Evolutionary conservation across 2,888 invertebrate genomes (phyloP).

Genomic region (Seladonia tumulorum): DNA sequence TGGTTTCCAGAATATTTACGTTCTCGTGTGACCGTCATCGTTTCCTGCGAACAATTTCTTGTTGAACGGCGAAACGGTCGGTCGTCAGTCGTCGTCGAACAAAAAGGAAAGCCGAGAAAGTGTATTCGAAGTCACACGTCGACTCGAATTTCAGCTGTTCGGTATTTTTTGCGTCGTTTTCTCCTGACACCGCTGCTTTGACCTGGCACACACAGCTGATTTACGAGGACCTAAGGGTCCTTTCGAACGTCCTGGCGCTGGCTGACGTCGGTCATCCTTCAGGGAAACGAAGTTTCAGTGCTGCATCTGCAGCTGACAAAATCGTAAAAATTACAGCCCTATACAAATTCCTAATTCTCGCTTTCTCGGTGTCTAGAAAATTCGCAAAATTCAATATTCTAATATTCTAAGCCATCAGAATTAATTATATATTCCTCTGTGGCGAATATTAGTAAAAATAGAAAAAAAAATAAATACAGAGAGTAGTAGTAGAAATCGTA

Average conservation of each 20-base stretch:
- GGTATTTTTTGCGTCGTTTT: constrained; percentile 28
- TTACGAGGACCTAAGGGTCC: constrained; percentile 41
- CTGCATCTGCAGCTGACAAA: not conserved
- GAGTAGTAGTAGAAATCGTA: no score
- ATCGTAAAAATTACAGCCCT: not conserved
- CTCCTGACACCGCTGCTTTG: constrained; percentile 29
- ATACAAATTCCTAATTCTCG: not conserved
- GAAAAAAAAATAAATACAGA: no score
- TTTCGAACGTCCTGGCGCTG: constrained; percentile 4
- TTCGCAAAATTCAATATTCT: no score
- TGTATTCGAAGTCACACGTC: constrained; percentile 25
- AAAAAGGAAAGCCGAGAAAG: constrained; percentile 22
- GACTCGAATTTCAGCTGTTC: constrained; percentile 54
- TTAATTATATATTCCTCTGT: no score
- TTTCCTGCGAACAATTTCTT: not conserved
- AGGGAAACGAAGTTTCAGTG: not conserved
- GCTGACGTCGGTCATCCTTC: not conserved
- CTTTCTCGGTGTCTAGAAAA: no score
- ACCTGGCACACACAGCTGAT: constrained; percentile 43
- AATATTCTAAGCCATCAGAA: no score
- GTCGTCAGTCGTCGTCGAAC: constrained; percentile 4
- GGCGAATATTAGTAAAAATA: no score
- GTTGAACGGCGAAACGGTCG: not conserved
- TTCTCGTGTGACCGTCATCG: not conserved
- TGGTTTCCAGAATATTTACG: not conserved